Conservation (phyloP, 2,888 invertebrate genomes). For the Drosophila testacea region DNA sequence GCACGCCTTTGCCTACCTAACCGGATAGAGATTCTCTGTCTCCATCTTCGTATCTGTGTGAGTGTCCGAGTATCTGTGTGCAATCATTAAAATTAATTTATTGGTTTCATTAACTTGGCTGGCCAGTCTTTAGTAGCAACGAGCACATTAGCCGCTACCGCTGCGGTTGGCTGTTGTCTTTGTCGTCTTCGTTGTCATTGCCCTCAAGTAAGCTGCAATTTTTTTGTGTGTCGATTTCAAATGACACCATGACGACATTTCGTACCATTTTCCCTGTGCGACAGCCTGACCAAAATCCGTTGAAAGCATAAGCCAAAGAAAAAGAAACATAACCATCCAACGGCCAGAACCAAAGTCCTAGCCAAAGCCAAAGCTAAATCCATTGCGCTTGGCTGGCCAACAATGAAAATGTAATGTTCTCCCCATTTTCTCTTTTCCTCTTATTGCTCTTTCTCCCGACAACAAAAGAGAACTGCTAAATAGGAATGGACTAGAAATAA, state of each 20-base stretch:
- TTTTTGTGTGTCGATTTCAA: slow-evolving; percentile 62
- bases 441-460: not conserved
- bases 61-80: slow-evolving; percentile 55
- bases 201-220: slow-evolving; percentile 54
- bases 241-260: slow-evolving; percentile 72
- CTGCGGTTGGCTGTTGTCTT: slow-evolving; percentile 13
- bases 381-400: slow-evolving; percentile 77
- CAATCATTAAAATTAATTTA: slow-evolving; percentile 83
- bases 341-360: slow-evolving; percentile 7
- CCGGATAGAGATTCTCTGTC: not conserved
- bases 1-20: slow-evolving; percentile 44
- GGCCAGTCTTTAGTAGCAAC: slow-evolving; percentile 66
- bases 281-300: slow-evolving; percentile 71
- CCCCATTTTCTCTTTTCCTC: not conserved
- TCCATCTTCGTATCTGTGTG: slow-evolving; percentile 10
- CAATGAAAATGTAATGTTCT: slow-evolving; percentile 76
- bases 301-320: slow-evolving; percentile 73
- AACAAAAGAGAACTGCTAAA: slow-evolving; percentile 58
- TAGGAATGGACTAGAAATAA: slow-evolving; percentile 75
- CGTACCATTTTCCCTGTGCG: slow-evolving; percentile 60
- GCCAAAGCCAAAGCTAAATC: slow-evolving; percentile 31
- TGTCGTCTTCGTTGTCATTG: slow-evolving; percentile 15
- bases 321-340: slow-evolving; percentile 34
- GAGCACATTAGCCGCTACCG: slow-evolving; percentile 63
- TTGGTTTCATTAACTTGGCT: slow-evolving; percentile 82